These are phyloP conservation scores for Notothenia coriiceps DNA, from an alignment of 2,113 vertebrate species.

Conservation along the genomic window DNA sequence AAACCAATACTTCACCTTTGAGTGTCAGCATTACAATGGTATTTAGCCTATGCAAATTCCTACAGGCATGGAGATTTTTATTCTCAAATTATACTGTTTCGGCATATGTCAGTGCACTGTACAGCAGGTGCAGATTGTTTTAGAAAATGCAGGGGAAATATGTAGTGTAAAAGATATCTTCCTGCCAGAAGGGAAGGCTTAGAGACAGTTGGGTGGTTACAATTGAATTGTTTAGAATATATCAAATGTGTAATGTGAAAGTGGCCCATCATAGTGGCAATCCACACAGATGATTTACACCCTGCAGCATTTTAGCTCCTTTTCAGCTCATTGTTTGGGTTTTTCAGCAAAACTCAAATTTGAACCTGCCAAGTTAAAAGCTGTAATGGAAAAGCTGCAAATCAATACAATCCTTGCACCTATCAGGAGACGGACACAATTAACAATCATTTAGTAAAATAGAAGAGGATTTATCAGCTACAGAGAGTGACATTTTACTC, in stretches of 20 bases:
- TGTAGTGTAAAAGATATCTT: background rate
- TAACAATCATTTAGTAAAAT: background rate
- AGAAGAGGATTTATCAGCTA: background rate
- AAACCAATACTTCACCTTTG: constrained; percentile 18
- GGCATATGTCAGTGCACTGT: background rate
- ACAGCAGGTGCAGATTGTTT: background rate
- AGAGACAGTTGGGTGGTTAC: background rate
- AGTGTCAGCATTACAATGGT: constrained; percentile 9
- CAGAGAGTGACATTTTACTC: background rate
- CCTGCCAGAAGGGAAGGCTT: background rate
- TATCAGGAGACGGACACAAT: background rate
- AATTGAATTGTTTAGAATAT: background rate
- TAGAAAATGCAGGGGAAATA: background rate
- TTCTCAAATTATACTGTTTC: constrained; percentile 3
- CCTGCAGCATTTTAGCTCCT: background rate
- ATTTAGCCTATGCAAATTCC: constrained; percentile 17
- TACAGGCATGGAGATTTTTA: constrained; percentile 17
- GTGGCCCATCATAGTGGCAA: background rate
- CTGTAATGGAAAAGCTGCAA: background rate
- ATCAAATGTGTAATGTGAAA: background rate
- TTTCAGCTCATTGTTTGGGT: background rate
- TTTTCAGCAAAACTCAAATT: background rate
- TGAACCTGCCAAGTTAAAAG: background rate
- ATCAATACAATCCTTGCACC: background rate
- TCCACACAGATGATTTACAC: background rate